Percentiles rank a stretch among this genome's conserved stretches.
phyloP scores from a whole-genome alignment of 2,113 vertebrate genomes.

The Amazona vittata region DNA sequence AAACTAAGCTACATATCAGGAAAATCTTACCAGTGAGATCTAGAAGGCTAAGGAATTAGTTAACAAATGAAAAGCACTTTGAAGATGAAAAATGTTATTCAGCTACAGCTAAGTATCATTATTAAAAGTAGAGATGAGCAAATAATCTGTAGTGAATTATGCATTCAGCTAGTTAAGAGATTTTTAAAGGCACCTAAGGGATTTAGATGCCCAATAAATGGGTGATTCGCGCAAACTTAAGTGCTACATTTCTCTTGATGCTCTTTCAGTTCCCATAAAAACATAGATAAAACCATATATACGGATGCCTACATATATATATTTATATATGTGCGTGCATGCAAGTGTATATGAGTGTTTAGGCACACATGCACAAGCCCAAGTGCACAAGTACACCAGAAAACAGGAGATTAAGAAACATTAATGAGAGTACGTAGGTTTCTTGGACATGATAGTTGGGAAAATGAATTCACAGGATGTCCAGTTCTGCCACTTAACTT shows the following conservation, averaged over 20 bases:
- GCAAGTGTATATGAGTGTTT: background rate
- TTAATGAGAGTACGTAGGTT: fast-evolving
- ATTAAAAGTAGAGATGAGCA: background rate
- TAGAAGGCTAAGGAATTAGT: conserved; percentile 10
- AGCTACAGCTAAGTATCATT: background rate
- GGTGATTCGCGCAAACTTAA: background rate
- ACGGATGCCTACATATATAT: fast-evolving
- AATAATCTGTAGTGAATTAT: conserved; percentile 37
- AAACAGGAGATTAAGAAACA: background rate
- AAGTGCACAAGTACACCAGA: background rate
- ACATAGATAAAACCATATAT: background rate
- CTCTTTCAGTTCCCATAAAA: background rate
- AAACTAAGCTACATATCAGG: background rate
- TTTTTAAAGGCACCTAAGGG: background rate
- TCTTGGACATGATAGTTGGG: background rate
- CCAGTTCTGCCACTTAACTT: background rate
- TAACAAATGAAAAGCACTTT: background rate
- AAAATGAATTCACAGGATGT: background rate
- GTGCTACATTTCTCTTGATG: background rate
- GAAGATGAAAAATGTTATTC: conserved; percentile 40
- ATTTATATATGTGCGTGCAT: background rate
- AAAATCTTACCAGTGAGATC: background rate
- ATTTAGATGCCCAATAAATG: background rate
- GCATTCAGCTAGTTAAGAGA: background rate
- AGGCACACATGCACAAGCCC: background rate